Percentiles rank a stretch among this genome's conserved stretches.
These are phyloP conservation scores for Lithosia quadra DNA, from an alignment of 2,888 invertebrate species.

Conservation along the genomic window DNA sequence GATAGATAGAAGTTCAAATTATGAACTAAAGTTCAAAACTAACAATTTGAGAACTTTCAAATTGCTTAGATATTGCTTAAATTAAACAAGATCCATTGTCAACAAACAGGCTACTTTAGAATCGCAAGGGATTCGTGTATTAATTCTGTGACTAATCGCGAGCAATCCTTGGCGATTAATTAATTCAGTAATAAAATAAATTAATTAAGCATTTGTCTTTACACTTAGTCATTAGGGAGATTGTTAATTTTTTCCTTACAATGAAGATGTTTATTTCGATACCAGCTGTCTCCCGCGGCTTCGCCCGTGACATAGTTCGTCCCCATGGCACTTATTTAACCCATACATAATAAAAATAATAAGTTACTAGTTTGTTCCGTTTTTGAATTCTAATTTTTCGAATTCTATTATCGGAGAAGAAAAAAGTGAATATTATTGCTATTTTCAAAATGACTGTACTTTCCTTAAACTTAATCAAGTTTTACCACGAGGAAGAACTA, in stretches of 20 bases:
- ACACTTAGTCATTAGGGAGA: not conserved
- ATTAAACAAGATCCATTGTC: not conserved
- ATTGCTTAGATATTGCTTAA: conserved; percentile 9
- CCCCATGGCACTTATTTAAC: too few species aligned
- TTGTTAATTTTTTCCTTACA: not conserved
- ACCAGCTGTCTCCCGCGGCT: too few species aligned
- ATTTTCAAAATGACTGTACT: too few species aligned
- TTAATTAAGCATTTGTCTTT: conserved; percentile 7
- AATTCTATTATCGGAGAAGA: too few species aligned
- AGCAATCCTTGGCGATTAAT: conserved; percentile 6
- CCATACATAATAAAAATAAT: too few species aligned
- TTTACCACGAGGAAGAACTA: too few species aligned
- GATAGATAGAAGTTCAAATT: too few species aligned
- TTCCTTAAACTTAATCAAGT: too few species aligned
- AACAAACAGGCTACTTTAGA: not conserved
- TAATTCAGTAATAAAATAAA: conserved; percentile 18
- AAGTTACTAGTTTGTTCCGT: too few species aligned
- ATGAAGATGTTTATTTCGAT: not conserved
- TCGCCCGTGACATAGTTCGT: too few species aligned
- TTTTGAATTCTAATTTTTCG: too few species aligned
- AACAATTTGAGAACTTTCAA: conserved; percentile 1
- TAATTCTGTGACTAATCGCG: not conserved
- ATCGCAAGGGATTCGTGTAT: not conserved
- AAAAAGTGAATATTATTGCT: too few species aligned
- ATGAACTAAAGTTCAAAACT: conserved; percentile 9